Percentiles rank a stretch among this genome's conserved stretches.
Evolutionary conservation across 2,113 vertebrate species (phyloP).

Genomic region (Notarius lentiginosus): DNA sequence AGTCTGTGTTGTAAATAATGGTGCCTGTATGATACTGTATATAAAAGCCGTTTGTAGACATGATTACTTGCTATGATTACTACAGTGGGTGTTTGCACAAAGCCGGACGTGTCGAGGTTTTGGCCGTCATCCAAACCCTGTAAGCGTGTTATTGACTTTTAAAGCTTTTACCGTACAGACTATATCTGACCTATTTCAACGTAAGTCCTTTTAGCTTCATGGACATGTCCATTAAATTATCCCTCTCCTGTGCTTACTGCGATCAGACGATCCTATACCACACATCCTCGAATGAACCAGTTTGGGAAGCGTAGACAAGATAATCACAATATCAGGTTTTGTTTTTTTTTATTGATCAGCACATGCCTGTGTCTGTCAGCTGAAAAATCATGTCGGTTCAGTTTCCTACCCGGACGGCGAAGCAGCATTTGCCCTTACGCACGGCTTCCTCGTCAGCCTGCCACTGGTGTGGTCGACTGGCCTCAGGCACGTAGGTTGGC

Average conservation of each 20-base stretch:
- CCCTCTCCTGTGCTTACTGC: neutral
- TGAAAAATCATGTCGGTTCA: neutral
- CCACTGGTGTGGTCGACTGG: constrained; percentile 91
- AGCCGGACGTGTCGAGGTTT: neutral
- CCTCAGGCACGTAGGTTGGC: constrained; percentile 86
- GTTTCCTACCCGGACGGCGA: constrained; percentile 81
- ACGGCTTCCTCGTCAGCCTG: constrained; percentile 89
- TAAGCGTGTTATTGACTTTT: constrained; percentile 42
- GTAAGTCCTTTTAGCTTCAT: constrained; percentile 41
- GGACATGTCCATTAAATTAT: constrained; percentile 48
- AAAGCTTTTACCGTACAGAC: constrained; percentile 42
- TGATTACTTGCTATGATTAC: neutral
- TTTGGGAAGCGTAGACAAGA: neutral
- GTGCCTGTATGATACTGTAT: neutral
- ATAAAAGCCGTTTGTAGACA: neutral
- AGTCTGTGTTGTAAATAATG: neutral
- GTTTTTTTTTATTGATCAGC: neutral
- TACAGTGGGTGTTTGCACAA: neutral
- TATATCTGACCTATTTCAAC: constrained; percentile 35
- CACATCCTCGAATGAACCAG: neutral
- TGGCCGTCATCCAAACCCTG: constrained; percentile 27
- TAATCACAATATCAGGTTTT: neutral
- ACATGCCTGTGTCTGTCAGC: neutral
- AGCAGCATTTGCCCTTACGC: constrained; percentile 88
- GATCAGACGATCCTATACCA: neutral